Conservation (phyloP, 2,888 invertebrate species). For the Brachypalpus laphriformis region DNA sequence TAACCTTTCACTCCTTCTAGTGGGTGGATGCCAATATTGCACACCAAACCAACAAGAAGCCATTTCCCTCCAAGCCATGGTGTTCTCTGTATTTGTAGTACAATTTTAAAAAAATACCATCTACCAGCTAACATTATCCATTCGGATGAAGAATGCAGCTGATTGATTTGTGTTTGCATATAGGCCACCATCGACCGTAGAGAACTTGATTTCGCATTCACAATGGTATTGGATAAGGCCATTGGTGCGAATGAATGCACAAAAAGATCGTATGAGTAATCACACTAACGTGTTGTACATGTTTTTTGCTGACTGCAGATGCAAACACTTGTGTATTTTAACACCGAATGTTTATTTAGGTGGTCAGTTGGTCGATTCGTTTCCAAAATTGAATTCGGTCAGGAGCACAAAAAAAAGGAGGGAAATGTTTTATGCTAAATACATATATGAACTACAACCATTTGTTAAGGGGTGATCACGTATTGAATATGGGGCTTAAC, state of each 20-base stretch:
- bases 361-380: neutral
- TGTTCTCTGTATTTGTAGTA: neutral
- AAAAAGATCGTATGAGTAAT: constrained; percentile 1
- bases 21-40: neutral
- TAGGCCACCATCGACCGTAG: neutral
- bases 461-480: neutral
- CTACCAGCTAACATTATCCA: constrained; percentile 5
- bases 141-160: constrained; percentile 10
- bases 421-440: neutral
- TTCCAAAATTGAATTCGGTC: constrained; percentile 9
- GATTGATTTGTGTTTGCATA: constrained; percentile 22
- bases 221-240: constrained; percentile 18
- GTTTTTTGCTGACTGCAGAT: constrained; percentile 17
- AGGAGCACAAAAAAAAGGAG: neutral
- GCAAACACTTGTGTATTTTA: constrained; percentile 2
- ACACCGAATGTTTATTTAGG: constrained; percentile 16
- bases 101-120: neutral
- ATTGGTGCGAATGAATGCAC: neutral
- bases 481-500: neutral
- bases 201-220: constrained; percentile 20
- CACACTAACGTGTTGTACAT: constrained; percentile 23
- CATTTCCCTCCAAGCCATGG: neutral
- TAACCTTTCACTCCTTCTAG: neutral
- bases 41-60: neutral
- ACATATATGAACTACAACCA: neutral